A percentile compares a stretch with the other conserved stretches of the same genome.
These are phyloP conservation scores for Amphipoea oculea DNA, from an alignment of 2,888 invertebrate genomes.

Conservation along the genomic window DNA sequence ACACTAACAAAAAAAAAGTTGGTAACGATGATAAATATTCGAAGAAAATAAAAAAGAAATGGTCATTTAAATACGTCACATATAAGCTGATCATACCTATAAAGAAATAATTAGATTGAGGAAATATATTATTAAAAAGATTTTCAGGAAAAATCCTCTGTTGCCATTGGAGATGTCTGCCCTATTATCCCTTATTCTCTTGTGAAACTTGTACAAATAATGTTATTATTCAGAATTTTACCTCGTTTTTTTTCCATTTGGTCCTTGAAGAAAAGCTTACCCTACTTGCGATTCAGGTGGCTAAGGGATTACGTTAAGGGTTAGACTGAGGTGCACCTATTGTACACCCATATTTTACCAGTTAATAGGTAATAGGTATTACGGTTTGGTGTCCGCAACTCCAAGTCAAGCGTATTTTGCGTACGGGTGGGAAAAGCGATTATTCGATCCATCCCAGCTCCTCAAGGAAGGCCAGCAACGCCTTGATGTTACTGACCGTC, in stretches of 20 bases:
- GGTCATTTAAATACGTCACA: neutral
- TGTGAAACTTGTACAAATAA: slow-evolving; percentile 36
- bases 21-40: neutral
- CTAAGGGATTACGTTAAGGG: neutral
- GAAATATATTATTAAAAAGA: slow-evolving; percentile 33
- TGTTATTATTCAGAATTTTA: slow-evolving; percentile 23
- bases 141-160: slow-evolving; percentile 3
- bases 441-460: no score
- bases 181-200: slow-evolving; percentile 23
- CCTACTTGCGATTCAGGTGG: neutral
- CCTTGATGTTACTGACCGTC: no score
- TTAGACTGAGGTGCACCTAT: neutral
- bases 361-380: no score
- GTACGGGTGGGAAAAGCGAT: no score
- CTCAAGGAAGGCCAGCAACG: no score
- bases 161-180: slow-evolving; percentile 1
- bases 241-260: slow-evolving; percentile 7
- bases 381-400: no score
- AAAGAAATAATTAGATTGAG: slow-evolving; percentile 16
- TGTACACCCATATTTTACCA: neutral
- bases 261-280: neutral
- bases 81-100: slow-evolving; percentile 9
- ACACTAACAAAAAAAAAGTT: neutral
- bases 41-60: neutral
- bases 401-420: no score